A percentile compares a stretch with the other conserved stretches of the same genome.
Conservation (phyloP, 2,113 vertebrate genomes). For the Ginglymostoma cirratum region DNA sequence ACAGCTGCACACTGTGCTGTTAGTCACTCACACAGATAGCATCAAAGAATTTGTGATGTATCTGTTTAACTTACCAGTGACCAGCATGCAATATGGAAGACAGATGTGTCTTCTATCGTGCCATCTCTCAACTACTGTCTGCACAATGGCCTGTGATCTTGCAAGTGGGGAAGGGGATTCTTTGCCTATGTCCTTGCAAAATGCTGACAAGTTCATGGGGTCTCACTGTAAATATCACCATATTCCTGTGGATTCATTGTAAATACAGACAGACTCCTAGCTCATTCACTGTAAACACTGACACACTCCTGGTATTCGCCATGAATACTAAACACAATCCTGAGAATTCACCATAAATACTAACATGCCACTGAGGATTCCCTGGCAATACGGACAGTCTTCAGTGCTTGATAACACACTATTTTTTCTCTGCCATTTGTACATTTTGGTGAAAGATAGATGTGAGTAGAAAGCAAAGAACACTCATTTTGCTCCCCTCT, state of each 20-base stretch:
- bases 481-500: not conserved
- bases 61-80: not conserved
- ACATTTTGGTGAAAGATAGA: not conserved
- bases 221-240: not conserved
- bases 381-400: too few relatives aligned
- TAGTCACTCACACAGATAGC: not conserved
- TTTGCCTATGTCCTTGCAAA: not conserved
- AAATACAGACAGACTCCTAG: not conserved
- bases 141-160: not conserved
- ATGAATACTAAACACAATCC: too few relatives aligned
- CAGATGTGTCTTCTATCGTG: not conserved
- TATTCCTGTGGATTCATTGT: not conserved
- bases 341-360: too few relatives aligned
- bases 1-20: not conserved
- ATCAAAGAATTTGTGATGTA: not conserved
- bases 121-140: not conserved
- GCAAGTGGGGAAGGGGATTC: too few relatives aligned
- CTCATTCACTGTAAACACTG: too few relatives aligned
- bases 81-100: not conserved
- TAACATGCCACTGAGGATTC: too few relatives aligned
- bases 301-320: too few relatives aligned
- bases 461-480: not conserved
- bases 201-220: not conserved
- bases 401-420: too few relatives aligned
- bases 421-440: not conserved